A percentile compares a stretch with the other conserved stretches of the same genome.
Evolutionary conservation across 2,888 invertebrate species (phyloP).

Genomic region (Darwinula stevensoni): DNA sequence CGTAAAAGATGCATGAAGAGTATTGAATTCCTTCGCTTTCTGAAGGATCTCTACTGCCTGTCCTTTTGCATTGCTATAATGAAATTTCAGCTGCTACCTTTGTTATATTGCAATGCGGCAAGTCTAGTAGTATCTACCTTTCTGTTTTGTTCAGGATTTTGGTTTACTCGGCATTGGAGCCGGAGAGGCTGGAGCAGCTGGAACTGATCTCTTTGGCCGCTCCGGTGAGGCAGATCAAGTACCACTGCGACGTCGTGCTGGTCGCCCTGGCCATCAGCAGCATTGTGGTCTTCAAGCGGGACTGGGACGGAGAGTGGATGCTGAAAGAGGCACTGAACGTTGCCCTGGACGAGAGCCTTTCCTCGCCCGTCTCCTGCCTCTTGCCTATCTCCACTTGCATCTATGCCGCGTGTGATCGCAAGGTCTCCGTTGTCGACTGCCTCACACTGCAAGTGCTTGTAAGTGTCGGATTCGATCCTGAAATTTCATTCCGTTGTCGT

Average conservation of each 20-base stretch:
- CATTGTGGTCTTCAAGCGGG: constrained; percentile 37
- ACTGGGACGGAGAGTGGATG: constrained; percentile 25
- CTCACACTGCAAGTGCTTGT: constrained; percentile 40
- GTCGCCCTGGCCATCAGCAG: constrained; percentile 53
- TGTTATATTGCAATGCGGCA: no score
- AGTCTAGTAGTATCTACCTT: no score
- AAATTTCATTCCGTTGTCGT: no score
- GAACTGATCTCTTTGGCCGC: constrained; percentile 35
- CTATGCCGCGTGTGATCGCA: constrained; percentile 56
- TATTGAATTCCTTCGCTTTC: no score
- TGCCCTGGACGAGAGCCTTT: constrained; percentile 28
- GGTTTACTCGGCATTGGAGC: constrained; percentile 52
- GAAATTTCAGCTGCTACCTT: no score
- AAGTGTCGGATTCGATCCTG: no score
- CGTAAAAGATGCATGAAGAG: no score
- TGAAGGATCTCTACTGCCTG: no score
- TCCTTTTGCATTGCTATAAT: no score
- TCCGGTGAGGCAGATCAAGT: constrained; percentile 38
- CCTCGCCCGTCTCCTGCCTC: constrained; percentile 46
- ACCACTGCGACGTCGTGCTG: constrained; percentile 60
- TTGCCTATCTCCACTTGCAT: constrained; percentile 38
- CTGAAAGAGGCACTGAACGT: constrained; percentile 39
- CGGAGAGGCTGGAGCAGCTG: constrained; percentile 38
- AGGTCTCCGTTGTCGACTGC: constrained; percentile 52
- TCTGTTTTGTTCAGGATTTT: constrained; percentile 27